Evolutionary conservation across 2,113 vertebrate species (phyloP), one percentile per base, ranked within the genome.

Genomic region (Malurus elegans): DNA sequence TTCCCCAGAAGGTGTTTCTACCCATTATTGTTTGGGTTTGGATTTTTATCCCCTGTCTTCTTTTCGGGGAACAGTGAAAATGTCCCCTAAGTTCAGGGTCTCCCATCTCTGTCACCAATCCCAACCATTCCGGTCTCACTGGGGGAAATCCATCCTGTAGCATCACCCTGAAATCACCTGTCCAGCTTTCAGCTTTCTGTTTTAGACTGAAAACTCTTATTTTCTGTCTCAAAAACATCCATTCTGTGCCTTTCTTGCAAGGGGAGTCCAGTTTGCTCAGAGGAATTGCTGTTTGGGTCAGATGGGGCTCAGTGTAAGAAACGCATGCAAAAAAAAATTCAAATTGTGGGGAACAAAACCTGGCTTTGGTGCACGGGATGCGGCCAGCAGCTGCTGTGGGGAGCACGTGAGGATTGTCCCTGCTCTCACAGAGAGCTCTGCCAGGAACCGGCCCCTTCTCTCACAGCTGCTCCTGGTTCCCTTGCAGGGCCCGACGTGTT

Each of bases 401-500:
- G 18, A 38, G 4, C 3, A 62, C 3, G 4, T 2, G 67, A 57
- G 16, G 17, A 40, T 29, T 34, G 21, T 50, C 38, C 51, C 29
- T 17, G 38, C 47, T 54, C 42, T 50, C 56, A 1, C 0, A 3
- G 23, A 12, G 16, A 57, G 8, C 2, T 57, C 38, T 60, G n/a
- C 28, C 29, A 6, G 12, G 51, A 50, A 50, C 13, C 2, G 0
- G 25, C 21, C 24, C 7, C 11, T 69, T 50, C n/a, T 31, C 71
- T 73, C 53, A 93, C 0, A 8, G 9, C 32, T 40, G 73, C 92
- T 91, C 31, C 24, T 12, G n/a, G 14, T 74, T 96, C 36, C 21
- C 73, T 96, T 93, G 61, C 97, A 99, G 99, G 97, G 64, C 97
- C 98, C 1, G 98, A 98, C n/a, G 82, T 97, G 36, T 97, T 98